A percentile compares a stretch with the other conserved stretches of the same genome.
Conservation (phyloP, 2,113 vertebrate genomes). For the Platichthys flesus region DNA sequence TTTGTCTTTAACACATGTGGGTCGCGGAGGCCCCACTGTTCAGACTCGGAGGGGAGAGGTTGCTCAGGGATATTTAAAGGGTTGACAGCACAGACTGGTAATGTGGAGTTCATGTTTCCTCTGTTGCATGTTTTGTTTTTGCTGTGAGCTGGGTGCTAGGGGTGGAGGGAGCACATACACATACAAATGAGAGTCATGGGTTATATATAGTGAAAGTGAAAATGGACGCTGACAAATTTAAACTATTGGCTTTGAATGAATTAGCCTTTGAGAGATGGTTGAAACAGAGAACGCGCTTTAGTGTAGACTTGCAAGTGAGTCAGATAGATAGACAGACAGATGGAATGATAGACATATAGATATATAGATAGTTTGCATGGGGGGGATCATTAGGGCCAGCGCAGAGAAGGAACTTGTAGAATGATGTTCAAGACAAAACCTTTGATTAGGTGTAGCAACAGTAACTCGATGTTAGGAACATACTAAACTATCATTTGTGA, state of each 20-base stretch:
- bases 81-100: constrained; percentile 49
- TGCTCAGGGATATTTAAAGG: constrained; percentile 68
- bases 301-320: no score
- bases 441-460: no score
- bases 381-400: constrained; percentile 27
- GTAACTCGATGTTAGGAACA: no score
- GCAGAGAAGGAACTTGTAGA: constrained; percentile 1
- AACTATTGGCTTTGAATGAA: no score
- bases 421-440: no score
- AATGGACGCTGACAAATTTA: no score
- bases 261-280: no score
- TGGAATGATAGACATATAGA: background rate
- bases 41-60: constrained; percentile 20
- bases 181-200: background rate
- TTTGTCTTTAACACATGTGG: constrained; percentile 75
- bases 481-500: no score
- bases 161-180: background rate
- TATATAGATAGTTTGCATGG: constrained; percentile 22
- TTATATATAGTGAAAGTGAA: no score
- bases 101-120: constrained; percentile 56
- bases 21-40: constrained; percentile 56
- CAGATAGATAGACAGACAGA: no score
- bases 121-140: constrained; percentile 17
- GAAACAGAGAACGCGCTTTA: no score
- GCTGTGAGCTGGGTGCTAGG: background rate